Evolutionary conservation across 2,113 vertebrate genomes (phyloP).

Genomic region (Phylloscopus trochiloides): DNA sequence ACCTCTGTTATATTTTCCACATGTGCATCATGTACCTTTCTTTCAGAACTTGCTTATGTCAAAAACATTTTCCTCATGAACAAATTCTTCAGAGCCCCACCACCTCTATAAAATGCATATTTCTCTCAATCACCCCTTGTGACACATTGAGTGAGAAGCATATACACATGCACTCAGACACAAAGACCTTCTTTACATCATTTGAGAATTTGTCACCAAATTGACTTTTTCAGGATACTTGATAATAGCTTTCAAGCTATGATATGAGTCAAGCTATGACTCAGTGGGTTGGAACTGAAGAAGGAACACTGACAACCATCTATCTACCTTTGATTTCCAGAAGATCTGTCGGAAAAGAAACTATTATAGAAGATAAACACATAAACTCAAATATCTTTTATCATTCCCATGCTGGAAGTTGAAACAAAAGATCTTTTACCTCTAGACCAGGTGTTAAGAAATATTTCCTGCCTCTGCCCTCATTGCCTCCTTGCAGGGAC

Average conservation of each 20-base stretch:
- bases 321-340: slow-evolving; percentile 8
- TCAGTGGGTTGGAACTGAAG: background rate
- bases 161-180: background rate
- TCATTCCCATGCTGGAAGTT: background rate
- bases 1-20: background rate
- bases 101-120: background rate
- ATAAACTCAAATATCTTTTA: background rate
- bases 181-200: background rate
- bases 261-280: background rate
- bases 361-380: background rate
- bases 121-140: background rate
- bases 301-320: background rate
- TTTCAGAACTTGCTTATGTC: background rate
- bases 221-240: background rate
- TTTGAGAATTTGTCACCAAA: background rate
- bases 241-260: slow-evolving; percentile 11
- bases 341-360: background rate
- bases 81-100: background rate
- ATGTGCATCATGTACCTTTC: background rate
- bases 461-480: background rate
- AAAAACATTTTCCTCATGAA: background rate
- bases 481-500: background rate
- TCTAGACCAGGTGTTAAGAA: background rate
- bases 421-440: background rate
- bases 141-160: background rate